Conservation (phyloP, 2,797 vertebrate species). For the Rhinoraja longicauda region DNA sequence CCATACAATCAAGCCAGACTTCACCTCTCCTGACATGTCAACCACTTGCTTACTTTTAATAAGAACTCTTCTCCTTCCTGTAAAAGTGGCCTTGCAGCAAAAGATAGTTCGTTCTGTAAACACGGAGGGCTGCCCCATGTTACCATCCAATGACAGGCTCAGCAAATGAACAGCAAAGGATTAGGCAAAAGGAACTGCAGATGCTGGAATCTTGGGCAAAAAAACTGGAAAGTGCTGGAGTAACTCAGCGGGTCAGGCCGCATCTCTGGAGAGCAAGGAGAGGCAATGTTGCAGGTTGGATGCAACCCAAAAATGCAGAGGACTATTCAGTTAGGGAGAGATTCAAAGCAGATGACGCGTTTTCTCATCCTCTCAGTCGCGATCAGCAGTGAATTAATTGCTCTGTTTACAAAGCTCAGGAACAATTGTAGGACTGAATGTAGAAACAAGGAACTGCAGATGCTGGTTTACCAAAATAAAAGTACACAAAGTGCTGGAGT, state of each 20-base stretch:
- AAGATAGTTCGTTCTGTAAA: not conserved
- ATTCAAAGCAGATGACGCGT: not conserved
- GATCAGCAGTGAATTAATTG: not conserved
- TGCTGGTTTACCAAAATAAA: too few relatives aligned
- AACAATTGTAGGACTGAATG: not conserved
- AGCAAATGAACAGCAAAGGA: not conserved
- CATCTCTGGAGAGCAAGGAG: too few relatives aligned
- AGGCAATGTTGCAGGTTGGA: too few relatives aligned
- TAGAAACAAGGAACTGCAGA: too few relatives aligned
- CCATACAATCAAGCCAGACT: not conserved
- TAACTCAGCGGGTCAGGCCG: too few relatives aligned
- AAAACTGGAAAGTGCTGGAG: too few relatives aligned
- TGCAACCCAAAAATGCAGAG: too few relatives aligned
- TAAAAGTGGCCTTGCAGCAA: too few relatives aligned
- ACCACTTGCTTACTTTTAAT: not conserved
- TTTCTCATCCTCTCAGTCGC: not conserved
- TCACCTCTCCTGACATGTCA: not conserved
- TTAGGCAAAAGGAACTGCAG: not conserved
- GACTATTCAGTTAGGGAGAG: not conserved
- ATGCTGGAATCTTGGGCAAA: too few relatives aligned
- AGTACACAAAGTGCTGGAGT: too few relatives aligned
- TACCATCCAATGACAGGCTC: not conserved
- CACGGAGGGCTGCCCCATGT: not conserved
- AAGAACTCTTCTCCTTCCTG: too few relatives aligned
- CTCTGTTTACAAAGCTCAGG: not conserved